A percentile compares a stretch with the other conserved stretches of the same genome.
Conservation (phyloP, 2,888 invertebrate genomes). For the Cephus rjabovi region DNA sequence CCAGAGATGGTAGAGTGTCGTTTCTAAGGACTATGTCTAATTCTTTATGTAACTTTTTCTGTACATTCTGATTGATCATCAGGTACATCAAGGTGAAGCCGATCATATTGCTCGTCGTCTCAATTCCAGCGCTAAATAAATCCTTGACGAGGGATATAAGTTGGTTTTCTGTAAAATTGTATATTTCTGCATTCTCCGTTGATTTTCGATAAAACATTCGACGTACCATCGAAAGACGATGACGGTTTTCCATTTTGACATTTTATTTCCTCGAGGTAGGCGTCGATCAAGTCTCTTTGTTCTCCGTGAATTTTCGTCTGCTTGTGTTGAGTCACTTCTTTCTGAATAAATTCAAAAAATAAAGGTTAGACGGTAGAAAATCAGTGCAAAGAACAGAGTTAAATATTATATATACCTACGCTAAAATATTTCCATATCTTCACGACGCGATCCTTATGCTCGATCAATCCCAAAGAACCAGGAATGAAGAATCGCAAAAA, state of each 20-base stretch:
- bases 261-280: slow-evolving; percentile 54
- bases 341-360: slow-evolving; percentile 30
- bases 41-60: slow-evolving; percentile 40
- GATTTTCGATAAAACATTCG: slow-evolving; percentile 7
- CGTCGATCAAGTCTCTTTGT: slow-evolving; percentile 53
- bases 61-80: slow-evolving; percentile 39
- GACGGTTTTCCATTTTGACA: slow-evolving; percentile 32
- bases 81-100: slow-evolving; percentile 40
- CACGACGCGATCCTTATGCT: slow-evolving; percentile 68
- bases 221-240: slow-evolving; percentile 51
- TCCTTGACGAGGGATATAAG: slow-evolving; percentile 32
- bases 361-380: not conserved
- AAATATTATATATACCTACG: slow-evolving; percentile 46
- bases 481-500: slow-evolving; percentile 76
- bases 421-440: slow-evolving; percentile 71
- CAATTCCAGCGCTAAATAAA: slow-evolving; percentile 39
- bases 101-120: slow-evolving; percentile 38
- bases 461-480: slow-evolving; percentile 71
- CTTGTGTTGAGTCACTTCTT: slow-evolving; percentile 48
- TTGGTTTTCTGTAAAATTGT: slow-evolving; percentile 18
- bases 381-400: not conserved
- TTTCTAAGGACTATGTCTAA: slow-evolving; percentile 45
- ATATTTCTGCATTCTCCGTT: too few species aligned
- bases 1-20: slow-evolving; percentile 37
- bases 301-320: slow-evolving; percentile 35